phyloP scores from a whole-genome alignment of 2,888 invertebrate genomes.

The Schrankia costaestrigalis region DNA sequence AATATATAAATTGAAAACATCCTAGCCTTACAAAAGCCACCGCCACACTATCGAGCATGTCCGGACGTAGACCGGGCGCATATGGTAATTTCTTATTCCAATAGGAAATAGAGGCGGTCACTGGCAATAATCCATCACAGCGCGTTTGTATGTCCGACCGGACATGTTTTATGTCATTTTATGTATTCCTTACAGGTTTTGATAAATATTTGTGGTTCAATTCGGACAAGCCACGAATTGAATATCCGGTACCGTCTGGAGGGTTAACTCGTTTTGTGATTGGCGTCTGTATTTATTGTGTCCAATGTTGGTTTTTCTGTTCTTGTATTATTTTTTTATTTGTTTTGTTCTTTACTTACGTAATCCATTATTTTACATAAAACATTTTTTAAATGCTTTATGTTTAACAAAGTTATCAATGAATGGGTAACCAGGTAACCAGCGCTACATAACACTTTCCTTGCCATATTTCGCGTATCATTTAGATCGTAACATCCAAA shows the following conservation, averaged over 20 bases:
- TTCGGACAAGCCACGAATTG: conserved; percentile 76
- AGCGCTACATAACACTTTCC: too few species aligned
- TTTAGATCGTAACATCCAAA: too few species aligned
- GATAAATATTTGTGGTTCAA: conserved; percentile 77
- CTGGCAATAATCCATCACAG: conserved; percentile 79
- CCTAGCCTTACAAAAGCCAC: conserved; percentile 18
- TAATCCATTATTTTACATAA: too few species aligned
- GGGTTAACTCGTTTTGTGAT: conserved; percentile 59
- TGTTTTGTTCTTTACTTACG: conserved; percentile 7
- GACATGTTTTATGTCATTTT: conserved; percentile 76
- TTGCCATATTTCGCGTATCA: too few species aligned
- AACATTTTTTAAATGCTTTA: too few species aligned
- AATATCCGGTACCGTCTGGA: conserved; percentile 60
- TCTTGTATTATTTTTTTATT: conserved; percentile 35
- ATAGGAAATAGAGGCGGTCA: conserved; percentile 80
- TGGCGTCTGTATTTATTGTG: conserved; percentile 56
- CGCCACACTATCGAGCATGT: conserved; percentile 39
- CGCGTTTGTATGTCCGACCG: conserved; percentile 61
- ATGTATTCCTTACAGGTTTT: conserved; percentile 79
- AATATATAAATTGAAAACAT: not conserved
- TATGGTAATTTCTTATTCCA: conserved; percentile 81
- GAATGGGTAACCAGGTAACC: too few species aligned
- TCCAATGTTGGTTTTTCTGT: conserved; percentile 37
- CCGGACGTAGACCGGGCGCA: conserved; percentile 60
- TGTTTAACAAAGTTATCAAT: too few species aligned